Percentiles rank a stretch among this genome's conserved stretches.
Evolutionary conservation across 2,113 vertebrate species (phyloP).

Genomic region (Halichoeres trimaculatus): DNA sequence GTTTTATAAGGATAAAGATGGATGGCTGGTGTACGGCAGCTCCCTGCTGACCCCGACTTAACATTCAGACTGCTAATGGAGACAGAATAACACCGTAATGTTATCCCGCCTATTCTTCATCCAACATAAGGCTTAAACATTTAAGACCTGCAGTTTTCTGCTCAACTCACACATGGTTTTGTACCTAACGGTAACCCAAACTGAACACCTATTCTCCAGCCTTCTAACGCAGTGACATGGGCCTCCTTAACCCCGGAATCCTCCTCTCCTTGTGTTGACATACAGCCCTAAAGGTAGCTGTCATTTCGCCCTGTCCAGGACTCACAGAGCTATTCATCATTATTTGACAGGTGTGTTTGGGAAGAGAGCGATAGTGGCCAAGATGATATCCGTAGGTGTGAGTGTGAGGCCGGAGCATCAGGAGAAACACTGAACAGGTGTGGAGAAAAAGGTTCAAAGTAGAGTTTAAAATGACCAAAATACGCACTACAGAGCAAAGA

Average conservation of each 20-base stretch:
- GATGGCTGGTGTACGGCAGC: constrained; percentile 31
- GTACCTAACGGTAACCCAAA: background rate
- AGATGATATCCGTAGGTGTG: constrained; percentile 10
- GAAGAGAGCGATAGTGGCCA: constrained; percentile 42
- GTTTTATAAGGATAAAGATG: constrained; percentile 13
- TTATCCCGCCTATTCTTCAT: constrained; percentile 29
- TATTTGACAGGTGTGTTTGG: constrained; percentile 63
- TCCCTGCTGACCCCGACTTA: constrained; percentile 56
- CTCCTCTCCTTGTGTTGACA: constrained; percentile 71
- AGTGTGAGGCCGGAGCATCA: too few relatives aligned
- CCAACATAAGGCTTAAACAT: background rate
- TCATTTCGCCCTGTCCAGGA: constrained; percentile 69
- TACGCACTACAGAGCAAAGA: background rate
- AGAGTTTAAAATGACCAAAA: background rate
- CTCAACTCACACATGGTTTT: background rate
- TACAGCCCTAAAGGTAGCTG: constrained; percentile 68
- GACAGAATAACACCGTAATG: constrained; percentile 2
- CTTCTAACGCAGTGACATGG: constrained; percentile 51
- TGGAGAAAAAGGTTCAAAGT: too few relatives aligned
- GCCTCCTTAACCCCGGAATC: constrained; percentile 75
- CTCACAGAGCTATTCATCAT: constrained; percentile 71
- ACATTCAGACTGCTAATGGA: constrained; percentile 3
- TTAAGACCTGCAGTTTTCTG: background rate
- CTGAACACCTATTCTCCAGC: constrained; percentile 5
- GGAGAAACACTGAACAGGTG: too few relatives aligned